Evolutionary conservation across 1,140 invertebrate genomes (phyloP), one percentile per base, ranked within the genome.

Genomic region (Rhopalosiphum maidis): DNA sequence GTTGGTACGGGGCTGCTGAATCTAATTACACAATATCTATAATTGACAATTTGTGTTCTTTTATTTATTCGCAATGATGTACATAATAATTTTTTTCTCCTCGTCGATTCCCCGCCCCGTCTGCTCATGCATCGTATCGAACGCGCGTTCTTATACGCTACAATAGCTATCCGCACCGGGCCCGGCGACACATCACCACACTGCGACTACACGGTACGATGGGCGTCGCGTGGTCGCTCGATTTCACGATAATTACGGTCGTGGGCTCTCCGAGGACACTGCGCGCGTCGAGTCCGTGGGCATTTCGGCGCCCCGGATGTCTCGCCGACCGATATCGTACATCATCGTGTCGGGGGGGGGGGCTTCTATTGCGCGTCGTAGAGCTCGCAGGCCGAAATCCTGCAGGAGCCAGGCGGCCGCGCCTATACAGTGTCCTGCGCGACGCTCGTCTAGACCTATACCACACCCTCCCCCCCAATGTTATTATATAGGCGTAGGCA

Each of bases 211-310:
- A n/a, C 48, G 82, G 85, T 48, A 54, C 87, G 23, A 89, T 89
- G 87, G 87, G 86, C 86, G 86, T n/a, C 86, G 43, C 86, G 86
- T n/a, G 86, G 85, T 86, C 85, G 85, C 85, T 86, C 43, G 85
- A 46, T 89, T 89, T 54, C 48, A 55, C 48, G 87, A 89, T 89
- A 55, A 55, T 89, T 37, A 48, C 43, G 21, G 30, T 46, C 86
- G 86, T 48, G 86, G 86, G 86, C 21, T 35, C 30, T n/a, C 0
- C 25, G 43, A 48, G 46, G 86, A 87, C 43, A n/a, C 18, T 1
- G 4, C 2, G 25, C 23, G 0, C 37, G 83, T 43, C 5, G 22
- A 7, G 83, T 82, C n/a, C 68, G 86, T 87, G 86, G 43, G 86
- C 23, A 89, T 55, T 89, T 89, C 21, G 87, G 48, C 87, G 87